Conservation (phyloP, 1,140 invertebrate genomes). For the Limonius californicus region DNA sequence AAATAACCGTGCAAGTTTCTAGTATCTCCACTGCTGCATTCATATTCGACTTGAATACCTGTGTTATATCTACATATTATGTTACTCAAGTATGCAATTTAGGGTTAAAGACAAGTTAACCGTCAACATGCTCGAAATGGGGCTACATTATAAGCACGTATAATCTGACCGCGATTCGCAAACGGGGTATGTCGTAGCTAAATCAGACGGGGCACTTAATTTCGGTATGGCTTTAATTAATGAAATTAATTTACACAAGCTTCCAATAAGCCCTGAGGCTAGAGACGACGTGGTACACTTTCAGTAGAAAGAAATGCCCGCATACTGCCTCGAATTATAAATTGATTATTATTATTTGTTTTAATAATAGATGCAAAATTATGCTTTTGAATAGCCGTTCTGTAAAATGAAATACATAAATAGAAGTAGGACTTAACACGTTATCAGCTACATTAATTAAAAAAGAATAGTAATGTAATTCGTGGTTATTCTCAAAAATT, state of each 20-base stretch:
- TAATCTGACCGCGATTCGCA: constrained; percentile 6
- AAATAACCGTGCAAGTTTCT: constrained; percentile 4
- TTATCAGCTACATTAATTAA: no score
- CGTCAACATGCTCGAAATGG: neutral
- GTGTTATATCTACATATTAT: constrained; percentile 13
- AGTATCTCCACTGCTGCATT: neutral
- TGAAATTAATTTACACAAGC: constrained; percentile 40
- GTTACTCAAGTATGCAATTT: constrained; percentile 14
- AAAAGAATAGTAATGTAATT: no score
- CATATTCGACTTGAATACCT: constrained; percentile 10
- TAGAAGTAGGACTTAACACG: no score
- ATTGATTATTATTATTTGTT: neutral
- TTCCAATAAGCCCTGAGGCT: constrained; percentile 33
- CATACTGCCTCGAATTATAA: neutral
- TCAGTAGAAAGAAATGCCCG: constrained; percentile 6
- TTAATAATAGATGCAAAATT: no score
- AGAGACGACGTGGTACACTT: constrained; percentile 12
- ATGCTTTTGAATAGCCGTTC: no score
- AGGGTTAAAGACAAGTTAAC: constrained; percentile 1
- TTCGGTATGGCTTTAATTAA: constrained; percentile 36
- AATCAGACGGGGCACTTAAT: constrained; percentile 26
- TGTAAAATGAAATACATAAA: no score
- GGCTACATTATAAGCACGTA: neutral
- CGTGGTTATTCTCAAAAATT: no score
- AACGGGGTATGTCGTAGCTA: neutral